Base-by-base conservation (phyloP, 2,888 invertebrate genomes). In the Synanthedon myopaeformis region DNA sequence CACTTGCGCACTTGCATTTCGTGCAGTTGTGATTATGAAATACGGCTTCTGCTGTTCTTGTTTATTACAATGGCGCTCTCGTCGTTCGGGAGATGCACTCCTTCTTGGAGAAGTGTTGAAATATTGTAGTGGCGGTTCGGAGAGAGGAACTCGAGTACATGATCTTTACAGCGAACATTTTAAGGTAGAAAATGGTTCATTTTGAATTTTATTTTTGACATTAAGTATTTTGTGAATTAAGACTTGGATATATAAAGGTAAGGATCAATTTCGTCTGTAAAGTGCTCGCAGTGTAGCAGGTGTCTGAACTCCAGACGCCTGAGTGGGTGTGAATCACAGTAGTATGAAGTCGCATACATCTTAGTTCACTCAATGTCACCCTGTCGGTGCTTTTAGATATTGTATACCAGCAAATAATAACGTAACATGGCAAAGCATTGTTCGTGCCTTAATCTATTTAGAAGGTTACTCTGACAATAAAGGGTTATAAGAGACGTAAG, bases 81-180 rank as follows among this genome's bases (percentile, higher is more conserved):
- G 70, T 64, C 69, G 66, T 69, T 69, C 69, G 68, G 71, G 70
- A 69, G 66, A 61, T 67, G 76, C 78, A 82, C 82, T 83, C 84
- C 85, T 84, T 82, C 84, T 84, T 83, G 80, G 70, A 65, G 57
- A 70, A 80, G 79, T 73, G 77, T 72, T 84, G 79, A 84, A 81
- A 84, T 83, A 85, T 83, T 77, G 76, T 72, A 64, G 70, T 68
- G 70, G 68, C 66, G 70, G 67, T 68, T 69, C 72, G 71, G 62
- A 67, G 69, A 72, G 71, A 62, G 52, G 49, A 66, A 67, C 67
- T 64, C 65, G 63, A 58, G 65, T 63, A 65, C 65, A 73, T 74
- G 69, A 69, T 74, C 76, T 73, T 72, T 76, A 73, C 67, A 62
- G 59, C 69, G 62, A 63, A 62, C 60, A 62, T 68, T 72, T 73